Evolutionary conservation across 2,888 invertebrate genomes (phyloP).

Genomic region (Zygothrica quintamaculata): DNA sequence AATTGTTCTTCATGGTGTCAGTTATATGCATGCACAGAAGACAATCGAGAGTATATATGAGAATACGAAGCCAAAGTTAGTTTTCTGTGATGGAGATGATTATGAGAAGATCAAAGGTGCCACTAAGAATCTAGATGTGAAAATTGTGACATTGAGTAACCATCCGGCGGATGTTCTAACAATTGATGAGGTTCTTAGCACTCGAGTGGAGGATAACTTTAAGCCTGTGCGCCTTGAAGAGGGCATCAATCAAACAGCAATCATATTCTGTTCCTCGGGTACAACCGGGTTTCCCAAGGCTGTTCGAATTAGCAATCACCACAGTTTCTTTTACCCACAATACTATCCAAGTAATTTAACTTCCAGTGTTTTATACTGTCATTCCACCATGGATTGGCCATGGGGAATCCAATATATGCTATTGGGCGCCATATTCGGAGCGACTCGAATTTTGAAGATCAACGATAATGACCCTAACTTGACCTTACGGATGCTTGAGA

Average conservation of each 20-base stretch:
- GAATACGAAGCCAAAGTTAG: conserved; percentile 55
- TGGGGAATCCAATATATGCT: conserved; percentile 60
- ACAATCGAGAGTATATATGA: conserved; percentile 47
- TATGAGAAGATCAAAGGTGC: conserved; percentile 38
- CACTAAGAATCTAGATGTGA: conserved; percentile 24
- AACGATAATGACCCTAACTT: conserved; percentile 62
- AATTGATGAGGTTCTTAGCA: conserved; percentile 32
- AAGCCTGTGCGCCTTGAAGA: conserved; percentile 51
- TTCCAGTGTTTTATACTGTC: too few relatives aligned
- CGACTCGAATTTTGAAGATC: conserved; percentile 67
- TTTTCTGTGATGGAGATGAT: conserved; percentile 56
- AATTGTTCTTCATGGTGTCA: conserved; percentile 56
- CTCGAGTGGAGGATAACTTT: conserved; percentile 33
- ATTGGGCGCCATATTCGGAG: conserved; percentile 57
- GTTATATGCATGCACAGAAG: conserved; percentile 21
- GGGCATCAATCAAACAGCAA: conserved; percentile 67
- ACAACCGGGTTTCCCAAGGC: conserved; percentile 77
- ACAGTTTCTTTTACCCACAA: neutral
- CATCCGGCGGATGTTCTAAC: conserved; percentile 20
- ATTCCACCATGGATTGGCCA: conserved; percentile 16
- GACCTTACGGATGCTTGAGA: conserved; percentile 60
- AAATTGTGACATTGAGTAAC: conserved; percentile 41
- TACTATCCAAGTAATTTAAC: too few relatives aligned
- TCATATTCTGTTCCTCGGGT: conserved; percentile 79
- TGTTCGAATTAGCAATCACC: conserved; percentile 38